Conservation (phyloP, 2,888 invertebrate species). For the Cosmopolites sordidus region DNA sequence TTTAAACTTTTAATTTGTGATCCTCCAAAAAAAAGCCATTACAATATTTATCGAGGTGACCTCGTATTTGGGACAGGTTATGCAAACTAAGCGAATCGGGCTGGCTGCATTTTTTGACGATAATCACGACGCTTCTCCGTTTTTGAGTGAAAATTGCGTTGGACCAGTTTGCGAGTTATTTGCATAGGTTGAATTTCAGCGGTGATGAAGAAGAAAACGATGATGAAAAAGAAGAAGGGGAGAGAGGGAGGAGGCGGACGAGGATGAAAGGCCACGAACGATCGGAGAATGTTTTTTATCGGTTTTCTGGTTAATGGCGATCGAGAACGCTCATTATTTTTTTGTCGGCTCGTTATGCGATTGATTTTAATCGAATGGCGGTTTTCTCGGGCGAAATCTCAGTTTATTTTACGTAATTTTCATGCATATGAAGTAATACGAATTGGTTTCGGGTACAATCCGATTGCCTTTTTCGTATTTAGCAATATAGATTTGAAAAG, state of each 20-base stretch:
- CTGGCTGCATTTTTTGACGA: background rate
- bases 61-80: background rate
- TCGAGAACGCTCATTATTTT: background rate
- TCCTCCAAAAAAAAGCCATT: no score
- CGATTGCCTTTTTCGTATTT: no score
- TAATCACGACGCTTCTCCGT: background rate
- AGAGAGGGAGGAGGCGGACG: no score
- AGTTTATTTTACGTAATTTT: no score
- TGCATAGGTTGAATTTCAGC: background rate
- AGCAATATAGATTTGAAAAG: no score
- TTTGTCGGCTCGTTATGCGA: conserved; percentile 1
- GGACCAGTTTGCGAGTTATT: conserved; percentile 1
- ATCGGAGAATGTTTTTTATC: background rate
- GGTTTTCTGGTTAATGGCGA: background rate
- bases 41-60: background rate
- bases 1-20: no score
- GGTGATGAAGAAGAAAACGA: background rate
- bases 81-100: background rate
- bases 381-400: no score
- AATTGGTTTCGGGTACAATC: no score
- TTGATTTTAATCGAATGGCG: background rate
- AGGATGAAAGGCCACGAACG: background rate
- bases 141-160: background rate
- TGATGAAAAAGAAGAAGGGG: background rate
- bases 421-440: no score